Conservation (phyloP, 2,113 vertebrate genomes). For the Pampusana beccarii region DNA sequence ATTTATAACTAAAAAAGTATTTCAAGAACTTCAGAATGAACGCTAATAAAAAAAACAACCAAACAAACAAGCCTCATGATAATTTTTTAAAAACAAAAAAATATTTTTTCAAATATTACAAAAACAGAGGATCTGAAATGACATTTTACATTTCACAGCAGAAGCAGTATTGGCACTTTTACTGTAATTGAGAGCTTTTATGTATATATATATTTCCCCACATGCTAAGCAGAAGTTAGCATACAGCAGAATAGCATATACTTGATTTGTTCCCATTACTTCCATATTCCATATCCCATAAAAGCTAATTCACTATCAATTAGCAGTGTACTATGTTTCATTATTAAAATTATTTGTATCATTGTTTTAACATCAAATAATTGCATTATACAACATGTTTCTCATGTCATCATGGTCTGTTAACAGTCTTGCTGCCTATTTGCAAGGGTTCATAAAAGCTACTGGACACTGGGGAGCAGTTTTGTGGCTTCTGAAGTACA, state of each 20-base stretch:
- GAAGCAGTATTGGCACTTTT: background rate
- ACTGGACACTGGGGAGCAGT: background rate
- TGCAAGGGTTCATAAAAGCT: conserved; percentile 39
- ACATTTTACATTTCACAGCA: background rate
- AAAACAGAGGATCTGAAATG: background rate
- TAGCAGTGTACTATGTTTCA: conserved; percentile 5
- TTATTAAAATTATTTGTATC: conserved; percentile 35
- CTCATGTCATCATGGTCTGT: background rate
- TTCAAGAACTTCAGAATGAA: background rate
- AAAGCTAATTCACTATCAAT: conserved; percentile 10
- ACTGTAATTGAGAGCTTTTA: background rate
- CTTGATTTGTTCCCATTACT: background rate
- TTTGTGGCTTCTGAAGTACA: conserved; percentile 21
- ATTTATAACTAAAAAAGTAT: background rate
- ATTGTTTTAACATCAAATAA: background rate
- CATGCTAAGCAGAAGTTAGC: background rate
- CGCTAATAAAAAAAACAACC: background rate
- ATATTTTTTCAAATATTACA: background rate
- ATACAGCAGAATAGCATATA: background rate
- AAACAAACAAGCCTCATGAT: too few relatives aligned
- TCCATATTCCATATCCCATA: background rate
- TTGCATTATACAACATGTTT: background rate
- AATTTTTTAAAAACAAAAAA: too few relatives aligned
- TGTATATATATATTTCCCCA: background rate
- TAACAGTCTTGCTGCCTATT: background rate